Percentiles rank a stretch among this genome's conserved stretches.
These are phyloP conservation scores for Turdus rufiventris DNA, from an alignment of 2,113 vertebrate species.

Conservation along the genomic window DNA sequence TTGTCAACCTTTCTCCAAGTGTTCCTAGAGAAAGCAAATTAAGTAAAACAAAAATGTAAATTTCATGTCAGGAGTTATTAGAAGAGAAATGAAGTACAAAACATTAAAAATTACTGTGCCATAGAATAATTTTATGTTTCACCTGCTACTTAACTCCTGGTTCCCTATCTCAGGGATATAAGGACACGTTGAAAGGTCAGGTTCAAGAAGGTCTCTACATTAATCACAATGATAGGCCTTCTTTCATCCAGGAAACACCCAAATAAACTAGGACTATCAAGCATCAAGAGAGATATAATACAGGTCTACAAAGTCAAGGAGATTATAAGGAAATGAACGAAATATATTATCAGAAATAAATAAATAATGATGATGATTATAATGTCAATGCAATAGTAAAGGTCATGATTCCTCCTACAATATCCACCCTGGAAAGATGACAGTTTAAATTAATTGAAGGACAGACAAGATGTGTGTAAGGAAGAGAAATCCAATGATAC, in stretches of 20 bases:
- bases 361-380: not conserved
- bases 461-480: not conserved
- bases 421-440: not conserved
- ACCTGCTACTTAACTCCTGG: not conserved
- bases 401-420: not conserved
- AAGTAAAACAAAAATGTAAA: not conserved
- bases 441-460: not conserved
- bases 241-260: not conserved
- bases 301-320: not conserved
- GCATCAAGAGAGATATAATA: not conserved
- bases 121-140: not conserved
- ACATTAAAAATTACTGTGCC: not conserved
- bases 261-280: not conserved
- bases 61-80: not conserved
- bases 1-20: not conserved
- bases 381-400: not conserved
- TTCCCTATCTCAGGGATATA: not conserved
- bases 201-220: not conserved
- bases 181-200: not conserved
- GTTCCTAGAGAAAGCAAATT: not conserved
- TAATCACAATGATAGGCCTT: not conserved
- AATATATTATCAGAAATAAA: not conserved
- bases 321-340: not conserved
- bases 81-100: not conserved
- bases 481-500: not conserved